Conservation (phyloP, 2,888 invertebrate species). For the Acanthoscelides obtectus region DNA sequence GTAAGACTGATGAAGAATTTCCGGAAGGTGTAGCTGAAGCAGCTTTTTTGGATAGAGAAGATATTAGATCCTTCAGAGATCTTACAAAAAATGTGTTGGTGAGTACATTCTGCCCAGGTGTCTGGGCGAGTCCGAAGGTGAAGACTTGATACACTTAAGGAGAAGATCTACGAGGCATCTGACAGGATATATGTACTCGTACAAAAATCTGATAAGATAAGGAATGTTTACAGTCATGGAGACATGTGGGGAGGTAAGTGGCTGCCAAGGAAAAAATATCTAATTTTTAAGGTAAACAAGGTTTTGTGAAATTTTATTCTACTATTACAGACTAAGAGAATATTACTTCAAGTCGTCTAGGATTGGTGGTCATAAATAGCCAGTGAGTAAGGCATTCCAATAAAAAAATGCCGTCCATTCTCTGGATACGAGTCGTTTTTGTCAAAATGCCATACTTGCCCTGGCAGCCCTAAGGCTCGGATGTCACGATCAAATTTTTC, state of each 20-base stretch:
- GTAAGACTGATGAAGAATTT: constrained; percentile 33
- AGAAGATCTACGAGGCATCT: constrained; percentile 6
- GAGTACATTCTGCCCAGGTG: background rate
- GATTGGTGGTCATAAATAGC: too few relatives aligned
- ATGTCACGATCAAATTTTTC: too few relatives aligned
- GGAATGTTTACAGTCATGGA: constrained; percentile 40
- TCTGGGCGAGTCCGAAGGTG: background rate
- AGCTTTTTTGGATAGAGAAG: constrained; percentile 5
- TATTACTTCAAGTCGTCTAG: too few relatives aligned
- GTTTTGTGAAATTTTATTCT: background rate
- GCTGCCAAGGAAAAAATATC: too few relatives aligned
- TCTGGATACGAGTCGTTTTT: too few relatives aligned
- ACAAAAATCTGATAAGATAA: constrained; percentile 38
- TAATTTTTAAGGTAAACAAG: too few relatives aligned
- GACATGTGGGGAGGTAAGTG: constrained; percentile 36
- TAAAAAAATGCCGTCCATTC: too few relatives aligned
- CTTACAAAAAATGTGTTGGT: background rate
- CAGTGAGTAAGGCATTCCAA: too few relatives aligned
- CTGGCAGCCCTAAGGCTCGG: too few relatives aligned
- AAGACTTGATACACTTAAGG: constrained; percentile 13
- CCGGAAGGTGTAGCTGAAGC: constrained; percentile 23
- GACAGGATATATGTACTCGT: constrained; percentile 8
- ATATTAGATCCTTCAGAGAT: background rate
- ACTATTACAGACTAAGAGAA: constrained; percentile 20
- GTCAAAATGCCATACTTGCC: too few relatives aligned